Evolutionary conservation across 1,140 invertebrate genomes (phyloP), one percentile per base, ranked within the genome.

Genomic region (Pseudachorutes palmiensis): DNA sequence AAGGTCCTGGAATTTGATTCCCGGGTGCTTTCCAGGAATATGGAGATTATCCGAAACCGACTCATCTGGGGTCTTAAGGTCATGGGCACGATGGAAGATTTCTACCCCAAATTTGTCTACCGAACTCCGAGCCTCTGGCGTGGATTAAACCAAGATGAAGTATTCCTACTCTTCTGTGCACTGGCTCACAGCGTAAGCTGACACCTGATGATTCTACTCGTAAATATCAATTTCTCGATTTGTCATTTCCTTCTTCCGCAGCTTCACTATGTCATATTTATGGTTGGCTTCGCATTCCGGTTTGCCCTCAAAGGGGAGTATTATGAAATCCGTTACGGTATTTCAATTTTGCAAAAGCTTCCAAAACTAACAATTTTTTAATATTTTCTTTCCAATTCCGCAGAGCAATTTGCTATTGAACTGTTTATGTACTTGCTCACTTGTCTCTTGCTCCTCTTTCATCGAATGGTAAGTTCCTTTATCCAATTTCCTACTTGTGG

Each of bases 381-480:
- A 9, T 45, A 45, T 45, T 45, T 45, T 45, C 9, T 45, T 12
- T 45, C 19, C 9, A 45, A 45, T 45, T 45, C 19, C 19, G n/a
- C 19, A 45, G 36, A 9, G 9, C 36, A 45, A 19, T 45, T 45
- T 19, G 36, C 19, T 45, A 19, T 45, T 12, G 36, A 45, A 45
- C 9, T 45, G 36, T 12, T 45, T 19, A 45, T 45, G 36, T 45
- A 12, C 36, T 45, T 45, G 9, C 36, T 45, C 9, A 45, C 36
- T 19, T 45, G 9, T 19, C 36, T 45, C 36, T 19, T 45, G 36
- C 19, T 45, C 19, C 36, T 45, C 36, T 45, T 12, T 19, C 36
- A 9, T 12, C 36, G 36, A 61, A 29, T 61, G 24, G 59, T 61
- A 61, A 61, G 22, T 61, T 29, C 30, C 24, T 61, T 61, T 26